Conservation (phyloP, 2,113 vertebrate species). For the Cricetomys ansorgei region DNA sequence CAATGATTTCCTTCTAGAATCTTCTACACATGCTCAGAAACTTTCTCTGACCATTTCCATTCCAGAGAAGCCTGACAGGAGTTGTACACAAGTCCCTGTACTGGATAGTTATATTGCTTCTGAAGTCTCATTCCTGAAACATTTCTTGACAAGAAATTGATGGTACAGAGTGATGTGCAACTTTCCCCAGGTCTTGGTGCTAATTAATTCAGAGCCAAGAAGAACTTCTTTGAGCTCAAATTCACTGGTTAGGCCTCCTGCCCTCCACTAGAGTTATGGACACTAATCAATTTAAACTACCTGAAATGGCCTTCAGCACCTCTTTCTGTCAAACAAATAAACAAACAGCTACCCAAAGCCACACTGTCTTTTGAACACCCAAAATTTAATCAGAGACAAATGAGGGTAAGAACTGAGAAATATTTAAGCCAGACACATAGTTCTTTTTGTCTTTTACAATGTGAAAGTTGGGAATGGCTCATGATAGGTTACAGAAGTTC, state of each 20-base stretch:
- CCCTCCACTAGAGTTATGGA: fast-evolving
- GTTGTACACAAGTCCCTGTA: not conserved
- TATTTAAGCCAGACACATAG: not conserved
- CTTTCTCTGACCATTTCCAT: not conserved
- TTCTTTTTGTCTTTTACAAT: not conserved
- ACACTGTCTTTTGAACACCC: not conserved
- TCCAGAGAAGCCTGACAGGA: not conserved
- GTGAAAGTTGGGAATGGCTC: not conserved
- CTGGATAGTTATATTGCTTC: not conserved
- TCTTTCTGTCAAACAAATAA: not conserved
- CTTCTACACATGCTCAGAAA: not conserved
- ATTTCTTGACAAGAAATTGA: not conserved
- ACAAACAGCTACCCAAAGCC: not conserved
- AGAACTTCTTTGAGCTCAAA: not conserved
- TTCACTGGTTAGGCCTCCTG: no score
- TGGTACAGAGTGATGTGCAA: not conserved
- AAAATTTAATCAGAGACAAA: not conserved
- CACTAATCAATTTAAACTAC: not conserved
- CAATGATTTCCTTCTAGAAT: not conserved
- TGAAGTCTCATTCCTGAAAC: not conserved
- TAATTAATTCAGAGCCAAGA: not conserved
- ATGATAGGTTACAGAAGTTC: not conserved
- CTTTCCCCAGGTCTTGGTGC: not conserved
- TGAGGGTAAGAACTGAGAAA: not conserved
- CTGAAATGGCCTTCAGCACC: not conserved